Percentiles rank a stretch among this genome's conserved stretches.
Evolutionary conservation across 2,888 invertebrate genomes (phyloP).

Genomic region (Tenthredo notha): DNA sequence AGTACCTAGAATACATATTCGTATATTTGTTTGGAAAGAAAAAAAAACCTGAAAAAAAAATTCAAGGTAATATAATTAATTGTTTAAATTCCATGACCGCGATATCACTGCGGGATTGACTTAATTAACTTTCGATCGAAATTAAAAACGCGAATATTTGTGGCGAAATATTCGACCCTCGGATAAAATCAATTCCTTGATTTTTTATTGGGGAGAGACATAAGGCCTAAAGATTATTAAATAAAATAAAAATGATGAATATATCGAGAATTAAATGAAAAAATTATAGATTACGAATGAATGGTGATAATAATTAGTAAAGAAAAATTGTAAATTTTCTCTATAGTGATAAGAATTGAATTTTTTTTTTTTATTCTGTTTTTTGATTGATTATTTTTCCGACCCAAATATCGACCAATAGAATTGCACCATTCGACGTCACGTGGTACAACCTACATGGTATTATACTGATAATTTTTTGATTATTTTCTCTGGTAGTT

Average conservation of each 20-base stretch:
- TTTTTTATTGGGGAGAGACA: neutral
- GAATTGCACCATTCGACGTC: no score
- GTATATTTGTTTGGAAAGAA: neutral
- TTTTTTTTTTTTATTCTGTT: neutral
- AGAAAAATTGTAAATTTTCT: neutral
- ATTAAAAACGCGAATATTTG: constrained; percentile 29
- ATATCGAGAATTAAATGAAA: neutral
- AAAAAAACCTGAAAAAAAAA: neutral
- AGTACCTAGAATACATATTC: neutral
- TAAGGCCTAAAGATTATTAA: neutral
- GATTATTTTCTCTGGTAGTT: no score
- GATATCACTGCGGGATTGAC: neutral
- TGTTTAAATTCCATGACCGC: neutral
- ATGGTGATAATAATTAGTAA: neutral
- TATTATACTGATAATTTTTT: no score
- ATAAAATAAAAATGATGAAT: neutral
- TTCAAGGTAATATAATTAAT: neutral
- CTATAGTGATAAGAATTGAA: neutral
- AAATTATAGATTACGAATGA: neutral
- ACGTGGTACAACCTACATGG: no score
- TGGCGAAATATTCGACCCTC: neutral
- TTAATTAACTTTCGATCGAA: constrained; percentile 23
- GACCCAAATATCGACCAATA: no score
- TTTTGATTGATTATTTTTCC: no score
- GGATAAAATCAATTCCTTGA: neutral